A percentile compares a stretch with the other conserved stretches of the same genome.
phyloP scores from a whole-genome alignment of 1,140 invertebrate genomes.

The Drosophila kanapiae region DNA sequence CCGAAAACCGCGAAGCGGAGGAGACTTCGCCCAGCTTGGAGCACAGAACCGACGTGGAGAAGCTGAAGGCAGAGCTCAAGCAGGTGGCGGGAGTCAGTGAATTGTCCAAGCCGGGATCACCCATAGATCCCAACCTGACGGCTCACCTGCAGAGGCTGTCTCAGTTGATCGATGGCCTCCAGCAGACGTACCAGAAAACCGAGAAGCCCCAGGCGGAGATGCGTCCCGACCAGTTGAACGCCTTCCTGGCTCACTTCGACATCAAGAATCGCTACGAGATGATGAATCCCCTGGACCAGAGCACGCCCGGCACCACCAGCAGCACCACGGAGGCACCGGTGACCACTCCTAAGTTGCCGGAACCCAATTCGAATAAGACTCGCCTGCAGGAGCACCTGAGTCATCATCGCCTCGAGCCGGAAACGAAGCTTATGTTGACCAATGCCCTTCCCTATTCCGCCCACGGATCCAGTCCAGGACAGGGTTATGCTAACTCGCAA shows the following conservation, averaged over 20 bases:
- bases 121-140: slow-evolving; percentile 75
- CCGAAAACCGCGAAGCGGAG: slow-evolving; percentile 61
- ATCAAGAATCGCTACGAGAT: slow-evolving; percentile 76
- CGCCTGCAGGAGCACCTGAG: slow-evolving; percentile 63
- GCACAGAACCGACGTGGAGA: slow-evolving; percentile 36
- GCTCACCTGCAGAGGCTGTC: slow-evolving; percentile 80
- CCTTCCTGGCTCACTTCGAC: slow-evolving; percentile 81
- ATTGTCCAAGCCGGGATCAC: slow-evolving; percentile 31
- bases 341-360: slow-evolving; percentile 23
- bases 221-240: slow-evolving; percentile 82
- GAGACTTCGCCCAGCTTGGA: background rate
- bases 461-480: slow-evolving; percentile 27
- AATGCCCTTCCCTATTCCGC: slow-evolving; percentile 53
- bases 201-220: slow-evolving; percentile 72
- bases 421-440: slow-evolving; percentile 71
- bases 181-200: slow-evolving; percentile 74
- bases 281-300: slow-evolving; percentile 49
- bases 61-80: slow-evolving; percentile 40
- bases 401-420: slow-evolving; percentile 65
- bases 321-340: slow-evolving; percentile 20
- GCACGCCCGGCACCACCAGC: slow-evolving; percentile 4
- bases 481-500: slow-evolving; percentile 78
- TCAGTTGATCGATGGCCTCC: slow-evolving; percentile 82
- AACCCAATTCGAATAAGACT: slow-evolving; percentile 57
- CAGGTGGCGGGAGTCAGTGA: slow-evolving; percentile 32